A percentile compares a stretch with the other conserved stretches of the same genome.
Evolutionary conservation across 2,888 invertebrate genomes (phyloP).

Genomic region (Eristalinus sepulchralis): DNA sequence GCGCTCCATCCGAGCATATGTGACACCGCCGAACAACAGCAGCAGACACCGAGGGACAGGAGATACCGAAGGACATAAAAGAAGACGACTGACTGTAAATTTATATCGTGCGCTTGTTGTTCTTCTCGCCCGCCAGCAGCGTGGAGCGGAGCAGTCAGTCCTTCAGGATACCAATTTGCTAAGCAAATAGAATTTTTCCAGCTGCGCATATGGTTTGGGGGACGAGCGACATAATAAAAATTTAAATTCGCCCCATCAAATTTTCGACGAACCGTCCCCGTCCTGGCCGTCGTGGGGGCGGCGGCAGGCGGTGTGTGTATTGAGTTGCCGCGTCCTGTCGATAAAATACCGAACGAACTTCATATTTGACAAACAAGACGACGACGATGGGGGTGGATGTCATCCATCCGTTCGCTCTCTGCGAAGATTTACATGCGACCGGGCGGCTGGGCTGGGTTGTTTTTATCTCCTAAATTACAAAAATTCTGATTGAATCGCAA

Average conservation of each 20-base stretch:
- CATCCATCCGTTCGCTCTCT: constrained; percentile 17
- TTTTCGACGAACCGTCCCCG: constrained; percentile 57
- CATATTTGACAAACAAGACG: constrained; percentile 60
- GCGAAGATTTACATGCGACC: constrained; percentile 42
- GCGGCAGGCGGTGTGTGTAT: constrained; percentile 35
- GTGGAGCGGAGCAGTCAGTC: constrained; percentile 36
- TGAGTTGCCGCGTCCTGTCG: constrained; percentile 64
- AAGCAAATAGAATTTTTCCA: constrained; percentile 70
- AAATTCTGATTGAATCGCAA: constrained; percentile 65
- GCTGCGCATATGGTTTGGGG: constrained; percentile 55
- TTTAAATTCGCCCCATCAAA: constrained; percentile 71
- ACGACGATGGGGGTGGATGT: neutral
- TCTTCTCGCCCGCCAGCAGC: constrained; percentile 9
- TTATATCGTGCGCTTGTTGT: constrained; percentile 51
- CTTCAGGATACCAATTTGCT: constrained; percentile 71
- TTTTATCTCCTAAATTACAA: constrained; percentile 54
- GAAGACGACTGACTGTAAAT: constrained; percentile 61
- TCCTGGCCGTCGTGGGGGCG: constrained; percentile 1
- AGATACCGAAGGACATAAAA: constrained; percentile 50
- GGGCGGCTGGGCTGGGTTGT: neutral
- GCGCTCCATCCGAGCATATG: constrained; percentile 60
- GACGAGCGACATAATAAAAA: constrained; percentile 69
- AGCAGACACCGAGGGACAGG: constrained; percentile 14
- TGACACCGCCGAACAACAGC: constrained; percentile 37
- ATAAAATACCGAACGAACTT: constrained; percentile 37